Evolutionary conservation across 2,113 vertebrate species (phyloP), one percentile per base, ranked within the genome.

Genomic region (Alethe diademata): DNA sequence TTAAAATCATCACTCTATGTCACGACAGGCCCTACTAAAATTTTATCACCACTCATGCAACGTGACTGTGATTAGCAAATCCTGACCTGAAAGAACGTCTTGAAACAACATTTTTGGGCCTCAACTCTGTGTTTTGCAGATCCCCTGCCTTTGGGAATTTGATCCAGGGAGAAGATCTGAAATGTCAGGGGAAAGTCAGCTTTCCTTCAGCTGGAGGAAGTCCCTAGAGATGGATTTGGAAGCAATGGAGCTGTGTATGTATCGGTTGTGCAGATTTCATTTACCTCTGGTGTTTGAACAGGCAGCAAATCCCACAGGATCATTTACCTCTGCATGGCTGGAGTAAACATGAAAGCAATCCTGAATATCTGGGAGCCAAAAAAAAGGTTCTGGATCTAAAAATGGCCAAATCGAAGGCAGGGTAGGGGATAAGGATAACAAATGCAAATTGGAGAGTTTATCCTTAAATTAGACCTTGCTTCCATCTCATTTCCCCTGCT

Each of bases 401-500:
- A 94, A 61, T 19, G 24, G 4, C 20, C 38, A 60, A 61, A 90
- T 23, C 0, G 2, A 74, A 71, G 19, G 26, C 36, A 78, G 19
- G 10, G 11, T n/a, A 7, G 20, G 33, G 28, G 29, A 18, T 38
- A n/a, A 73, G 40, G 48, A 67, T 81, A 78, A 92, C 33, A 71
- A 87, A 82, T 73, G 19, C 42, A 80, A 84, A 93, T 20, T 82
- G 57, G 45, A 54, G 35, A 81, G 40, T 64, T 82, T 54, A 70
- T 65, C 67, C 61, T 38, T 67, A 94, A 91, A 78, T 79, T 78
- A 92, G 73, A 62, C 56, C 64, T 73, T 3, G 33, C 26, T 90
- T 88, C 75, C 84, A 56, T 92, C 48, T 92, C 61, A 43, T 90
- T 90, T 91, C 54, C 85, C 73, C 42, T 92, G 51, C 78, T 72